Percentiles rank a stretch among this genome's conserved stretches.
Conservation (phyloP, 1,140 invertebrate genomes). For the Cyclargus thomasi region DNA sequence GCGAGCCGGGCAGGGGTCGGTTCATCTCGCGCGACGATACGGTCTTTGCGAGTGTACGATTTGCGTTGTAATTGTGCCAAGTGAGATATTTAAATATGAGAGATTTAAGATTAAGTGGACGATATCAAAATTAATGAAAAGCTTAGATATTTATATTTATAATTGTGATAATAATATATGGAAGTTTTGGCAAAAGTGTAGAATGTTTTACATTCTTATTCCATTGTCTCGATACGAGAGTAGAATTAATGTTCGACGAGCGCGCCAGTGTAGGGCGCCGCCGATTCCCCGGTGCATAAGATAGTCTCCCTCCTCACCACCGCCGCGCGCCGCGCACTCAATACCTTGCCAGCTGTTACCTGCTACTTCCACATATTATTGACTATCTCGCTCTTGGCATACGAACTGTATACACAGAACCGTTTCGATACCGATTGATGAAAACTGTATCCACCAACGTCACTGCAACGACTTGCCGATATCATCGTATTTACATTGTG, state of each 20-base stretch:
- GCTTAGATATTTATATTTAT: conserved; percentile 69
- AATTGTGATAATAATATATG: conserved; percentile 72
- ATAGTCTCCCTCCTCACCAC: conserved; percentile 20
- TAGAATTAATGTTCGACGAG: conserved; percentile 34
- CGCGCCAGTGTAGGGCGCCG: conserved; percentile 18
- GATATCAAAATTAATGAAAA: conserved; percentile 67
- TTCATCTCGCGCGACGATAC: conserved; percentile 43
- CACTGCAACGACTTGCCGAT: not conserved
- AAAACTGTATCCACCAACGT: conserved; percentile 1
- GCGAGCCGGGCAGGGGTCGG: conserved; percentile 25
- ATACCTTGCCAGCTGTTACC: conserved; percentile 25
- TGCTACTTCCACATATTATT: conserved; percentile 69
- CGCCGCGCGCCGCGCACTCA: conserved; percentile 17
- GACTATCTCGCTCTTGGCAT: conserved; percentile 57
- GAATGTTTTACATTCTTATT: conserved; percentile 56
- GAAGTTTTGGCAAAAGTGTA: conserved; percentile 63
- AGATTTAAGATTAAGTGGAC: conserved; percentile 71
- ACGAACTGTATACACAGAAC: conserved; percentile 28
- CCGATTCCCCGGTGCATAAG: conserved; percentile 23
- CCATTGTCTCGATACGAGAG: conserved; percentile 48
- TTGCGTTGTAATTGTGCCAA: conserved; percentile 71
- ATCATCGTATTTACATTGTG: not conserved
- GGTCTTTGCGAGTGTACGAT: conserved; percentile 56
- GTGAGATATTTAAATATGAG: conserved; percentile 68
- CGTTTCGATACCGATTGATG: conserved; percentile 29